phyloP scores from a whole-genome alignment of 2,888 invertebrate genomes.

The Apotomis capreana region DNA sequence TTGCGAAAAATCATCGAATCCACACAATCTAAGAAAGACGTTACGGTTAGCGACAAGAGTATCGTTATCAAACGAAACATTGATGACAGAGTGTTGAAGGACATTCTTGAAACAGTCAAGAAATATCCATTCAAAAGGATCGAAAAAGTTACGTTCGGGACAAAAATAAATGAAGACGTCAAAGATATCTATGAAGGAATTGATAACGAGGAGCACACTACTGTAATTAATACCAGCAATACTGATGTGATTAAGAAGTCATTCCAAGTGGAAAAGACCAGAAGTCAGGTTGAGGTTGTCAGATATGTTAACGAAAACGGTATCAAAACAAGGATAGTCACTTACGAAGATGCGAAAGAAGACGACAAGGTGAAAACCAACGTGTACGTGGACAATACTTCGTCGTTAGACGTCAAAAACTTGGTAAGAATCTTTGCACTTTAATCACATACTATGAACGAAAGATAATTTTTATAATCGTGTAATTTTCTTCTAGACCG shows the following conservation, averaged over 20 bases:
- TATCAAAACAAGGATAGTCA: constrained; percentile 75
- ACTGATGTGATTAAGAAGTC: constrained; percentile 74
- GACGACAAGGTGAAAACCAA: constrained; percentile 79
- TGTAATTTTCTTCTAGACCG: constrained; percentile 64
- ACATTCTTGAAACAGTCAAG: constrained; percentile 78
- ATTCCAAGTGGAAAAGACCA: constrained; percentile 76
- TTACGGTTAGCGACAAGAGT: constrained; percentile 76
- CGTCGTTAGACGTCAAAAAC: constrained; percentile 78
- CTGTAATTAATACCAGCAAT: constrained; percentile 65
- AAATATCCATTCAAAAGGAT: constrained; percentile 80
- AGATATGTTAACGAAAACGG: constrained; percentile 79
- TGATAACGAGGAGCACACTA: constrained; percentile 74
- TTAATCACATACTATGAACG: neutral
- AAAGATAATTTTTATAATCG: neutral
- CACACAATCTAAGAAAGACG: constrained; percentile 72
- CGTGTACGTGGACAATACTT: constrained; percentile 80
- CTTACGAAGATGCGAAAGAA: constrained; percentile 79
- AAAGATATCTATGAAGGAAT: constrained; percentile 80
- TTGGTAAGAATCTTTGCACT: constrained; percentile 65
- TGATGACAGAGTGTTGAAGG: constrained; percentile 74
- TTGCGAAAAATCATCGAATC: constrained; percentile 76
- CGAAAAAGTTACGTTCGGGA: constrained; percentile 80
- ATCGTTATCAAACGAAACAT: constrained; percentile 78
- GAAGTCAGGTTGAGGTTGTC: constrained; percentile 79
- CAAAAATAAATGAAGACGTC: constrained; percentile 84